Evolutionary conservation across 2,113 vertebrate genomes (phyloP).

Genomic region (Saccopteryx leptura): DNA sequence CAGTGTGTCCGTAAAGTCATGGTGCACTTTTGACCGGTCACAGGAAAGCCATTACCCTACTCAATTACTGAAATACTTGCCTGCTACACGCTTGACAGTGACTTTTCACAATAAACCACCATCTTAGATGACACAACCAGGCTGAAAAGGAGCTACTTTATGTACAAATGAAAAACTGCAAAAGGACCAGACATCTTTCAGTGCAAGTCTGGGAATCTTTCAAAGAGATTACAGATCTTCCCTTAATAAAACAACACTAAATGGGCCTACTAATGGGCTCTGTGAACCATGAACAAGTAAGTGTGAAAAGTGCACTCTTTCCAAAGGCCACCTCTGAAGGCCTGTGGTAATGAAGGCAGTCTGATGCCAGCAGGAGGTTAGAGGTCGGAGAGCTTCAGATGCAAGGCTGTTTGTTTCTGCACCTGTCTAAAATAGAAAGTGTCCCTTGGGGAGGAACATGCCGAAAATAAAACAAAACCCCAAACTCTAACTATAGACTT

Average conservation of each 20-base stretch:
- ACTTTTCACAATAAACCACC: slow-evolving; percentile 49
- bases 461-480: slow-evolving; percentile 74
- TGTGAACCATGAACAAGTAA: slow-evolving; percentile 8
- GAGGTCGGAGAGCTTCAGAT: background rate
- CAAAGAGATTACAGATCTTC: background rate
- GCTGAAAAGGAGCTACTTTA: background rate
- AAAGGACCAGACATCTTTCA: background rate
- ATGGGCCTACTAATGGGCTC: background rate
- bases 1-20: too few species aligned
- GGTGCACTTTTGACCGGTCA: too few species aligned
- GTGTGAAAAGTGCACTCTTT: background rate
- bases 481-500: slow-evolving; percentile 70
- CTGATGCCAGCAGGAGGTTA: background rate
- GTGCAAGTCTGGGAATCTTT: background rate
- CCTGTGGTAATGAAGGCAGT: background rate
- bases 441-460: slow-evolving; percentile 45
- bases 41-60: slow-evolving; percentile 59
- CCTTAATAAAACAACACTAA: slow-evolving; percentile 24
- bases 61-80: slow-evolving; percentile 65
- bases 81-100: slow-evolving; percentile 27
- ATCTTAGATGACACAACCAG: background rate
- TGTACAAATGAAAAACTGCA: background rate
- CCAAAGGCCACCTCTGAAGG: background rate
- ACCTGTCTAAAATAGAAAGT: slow-evolving; percentile 73
- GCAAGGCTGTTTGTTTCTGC: slow-evolving; percentile 16